These are phyloP conservation scores for Lepilemur ruficaudatus DNA, from an alignment of 2,797 vertebrate genomes.

Conservation along the genomic window DNA sequence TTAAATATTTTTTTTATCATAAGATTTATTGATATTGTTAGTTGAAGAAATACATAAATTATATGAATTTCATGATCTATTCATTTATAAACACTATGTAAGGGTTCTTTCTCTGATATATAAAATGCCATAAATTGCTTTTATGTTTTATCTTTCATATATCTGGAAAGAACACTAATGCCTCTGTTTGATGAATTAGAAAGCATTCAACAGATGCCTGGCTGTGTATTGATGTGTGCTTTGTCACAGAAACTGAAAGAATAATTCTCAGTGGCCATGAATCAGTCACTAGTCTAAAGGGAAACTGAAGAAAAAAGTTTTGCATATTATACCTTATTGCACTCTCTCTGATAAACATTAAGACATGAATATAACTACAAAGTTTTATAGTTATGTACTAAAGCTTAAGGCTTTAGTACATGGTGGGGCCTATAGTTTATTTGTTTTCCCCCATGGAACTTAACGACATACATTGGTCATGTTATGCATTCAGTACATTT, in stretches of 20 bases:
- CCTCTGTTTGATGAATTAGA: neutral
- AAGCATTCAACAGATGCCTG: neutral
- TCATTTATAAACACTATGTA: neutral
- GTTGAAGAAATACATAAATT: neutral
- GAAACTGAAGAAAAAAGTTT: neutral
- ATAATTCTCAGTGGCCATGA: neutral
- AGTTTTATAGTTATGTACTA: neutral
- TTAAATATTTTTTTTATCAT: neutral
- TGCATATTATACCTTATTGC: neutral
- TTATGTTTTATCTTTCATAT: neutral
- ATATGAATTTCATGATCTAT: neutral
- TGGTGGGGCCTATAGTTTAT: neutral
- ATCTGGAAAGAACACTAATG: neutral
- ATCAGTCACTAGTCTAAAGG: neutral
- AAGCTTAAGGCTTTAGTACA: neutral
- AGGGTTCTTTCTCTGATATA: neutral
- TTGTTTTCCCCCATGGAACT: neutral
- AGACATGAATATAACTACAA: neutral
- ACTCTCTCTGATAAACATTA: neutral
- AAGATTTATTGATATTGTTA: neutral
- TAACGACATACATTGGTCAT: neutral
- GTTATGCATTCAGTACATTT: neutral
- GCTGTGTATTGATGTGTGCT: neutral
- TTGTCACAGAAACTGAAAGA: neutral
- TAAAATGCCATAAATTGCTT: neutral